A percentile compares a stretch with the other conserved stretches of the same genome.
phyloP scores from a whole-genome alignment of 1,140 invertebrate species.

The Drosophila lacertosa region DNA sequence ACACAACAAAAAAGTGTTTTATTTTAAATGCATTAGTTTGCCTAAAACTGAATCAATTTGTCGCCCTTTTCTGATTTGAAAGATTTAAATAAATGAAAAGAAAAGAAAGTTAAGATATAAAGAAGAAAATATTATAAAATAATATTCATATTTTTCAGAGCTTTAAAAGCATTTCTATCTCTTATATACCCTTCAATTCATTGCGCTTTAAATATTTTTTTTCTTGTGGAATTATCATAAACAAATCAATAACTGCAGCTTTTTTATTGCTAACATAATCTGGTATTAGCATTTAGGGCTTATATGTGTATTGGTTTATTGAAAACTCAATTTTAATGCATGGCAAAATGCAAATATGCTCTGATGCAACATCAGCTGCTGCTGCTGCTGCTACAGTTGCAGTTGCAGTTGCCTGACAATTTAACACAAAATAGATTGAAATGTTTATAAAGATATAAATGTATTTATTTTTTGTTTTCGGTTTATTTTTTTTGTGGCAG shows the following conservation, averaged over 20 bases:
- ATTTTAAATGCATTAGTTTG: too few species aligned
- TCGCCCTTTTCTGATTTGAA: too few species aligned
- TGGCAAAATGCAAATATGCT: constrained; percentile 18
- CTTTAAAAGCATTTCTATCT: too few species aligned
- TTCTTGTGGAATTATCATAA: not conserved
- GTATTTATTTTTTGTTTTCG: not conserved
- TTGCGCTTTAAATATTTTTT: not conserved
- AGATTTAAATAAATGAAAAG: too few species aligned
- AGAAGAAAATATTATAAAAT: too few species aligned
- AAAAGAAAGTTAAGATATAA: too few species aligned
- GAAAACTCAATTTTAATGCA: constrained; percentile 30
- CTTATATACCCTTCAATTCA: too few species aligned
- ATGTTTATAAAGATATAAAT: constrained; percentile 33
- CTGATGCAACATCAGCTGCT: constrained; percentile 18
- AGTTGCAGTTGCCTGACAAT: constrained; percentile 8
- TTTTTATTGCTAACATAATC: constrained; percentile 23
- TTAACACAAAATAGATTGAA: constrained; percentile 7
- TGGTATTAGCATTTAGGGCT: not conserved
- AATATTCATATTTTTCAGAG: too few species aligned
- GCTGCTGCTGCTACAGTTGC: not conserved
- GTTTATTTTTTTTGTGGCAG: constrained; percentile 23
- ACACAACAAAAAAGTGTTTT: too few species aligned
- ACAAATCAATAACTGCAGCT: constrained; percentile 21
- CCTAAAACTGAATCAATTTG: too few species aligned
- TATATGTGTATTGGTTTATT: constrained; percentile 8